phyloP scores from a whole-genome alignment of 2,113 vertebrate genomes.

The Herpailurus yagouaroundi region DNA sequence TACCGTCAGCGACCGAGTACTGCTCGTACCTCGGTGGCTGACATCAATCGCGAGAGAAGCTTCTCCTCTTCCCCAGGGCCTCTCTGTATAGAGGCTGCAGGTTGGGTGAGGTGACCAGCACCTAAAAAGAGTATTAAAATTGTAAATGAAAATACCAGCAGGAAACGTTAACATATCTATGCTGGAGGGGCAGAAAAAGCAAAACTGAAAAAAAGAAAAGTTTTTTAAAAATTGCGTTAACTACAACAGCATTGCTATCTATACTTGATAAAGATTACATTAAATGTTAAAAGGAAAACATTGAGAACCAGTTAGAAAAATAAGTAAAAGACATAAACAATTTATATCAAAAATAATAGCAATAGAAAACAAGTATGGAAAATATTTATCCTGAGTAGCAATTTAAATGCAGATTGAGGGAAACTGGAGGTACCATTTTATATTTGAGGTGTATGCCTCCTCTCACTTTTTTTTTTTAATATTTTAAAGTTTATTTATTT shows the following conservation, averaged over 20 bases:
- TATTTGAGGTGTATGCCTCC: neutral
- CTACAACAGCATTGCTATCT: neutral
- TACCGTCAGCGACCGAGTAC: neutral
- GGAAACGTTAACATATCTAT: slow-evolving; percentile 2
- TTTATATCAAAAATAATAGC: neutral
- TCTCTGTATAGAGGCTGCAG: neutral
- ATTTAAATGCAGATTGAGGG: slow-evolving; percentile 3
- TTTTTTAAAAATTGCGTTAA: neutral
- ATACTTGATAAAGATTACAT: neutral
- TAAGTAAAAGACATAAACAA: slow-evolving; percentile 26
- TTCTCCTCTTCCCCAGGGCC: slow-evolving; percentile 7
- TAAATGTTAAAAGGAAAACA: slow-evolving; percentile 47
- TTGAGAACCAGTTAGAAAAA: slow-evolving; percentile 2
- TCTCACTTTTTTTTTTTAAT: neutral
- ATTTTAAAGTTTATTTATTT: no score
- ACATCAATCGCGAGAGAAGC: slow-evolving; percentile 39
- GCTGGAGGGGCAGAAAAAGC: neutral
- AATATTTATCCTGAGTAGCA: neutral
- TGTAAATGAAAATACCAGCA: slow-evolving; percentile 46
- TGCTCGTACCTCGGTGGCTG: neutral
- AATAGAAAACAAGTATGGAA: neutral
- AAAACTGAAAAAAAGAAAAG: slow-evolving; percentile 6
- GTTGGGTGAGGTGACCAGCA: slow-evolving; percentile 27
- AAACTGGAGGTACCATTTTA: neutral
- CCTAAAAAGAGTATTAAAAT: slow-evolving; percentile 40